These are phyloP conservation scores for Lasioglossum baleicum DNA, from an alignment of 1,140 invertebrate genomes.

Conservation along the genomic window DNA sequence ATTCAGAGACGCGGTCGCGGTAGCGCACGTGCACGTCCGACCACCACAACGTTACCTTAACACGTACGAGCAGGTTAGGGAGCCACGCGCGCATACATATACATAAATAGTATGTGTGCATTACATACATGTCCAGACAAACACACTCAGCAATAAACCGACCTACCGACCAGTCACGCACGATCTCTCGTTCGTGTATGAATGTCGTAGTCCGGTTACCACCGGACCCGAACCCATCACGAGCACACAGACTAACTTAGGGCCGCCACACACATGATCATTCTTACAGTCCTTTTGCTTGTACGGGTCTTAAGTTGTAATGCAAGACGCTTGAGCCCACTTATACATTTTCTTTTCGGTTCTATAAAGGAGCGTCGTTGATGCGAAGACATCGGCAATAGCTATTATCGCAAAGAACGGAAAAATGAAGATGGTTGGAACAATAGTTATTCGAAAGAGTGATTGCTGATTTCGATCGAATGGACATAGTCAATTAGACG, in stretches of 20 bases:
- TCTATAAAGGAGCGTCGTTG: no score
- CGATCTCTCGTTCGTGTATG: slow-evolving; percentile 48
- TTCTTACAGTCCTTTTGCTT: no score
- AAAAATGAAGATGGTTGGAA: no score
- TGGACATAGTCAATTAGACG: no score
- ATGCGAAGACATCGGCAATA: no score
- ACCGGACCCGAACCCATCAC: slow-evolving; percentile 36
- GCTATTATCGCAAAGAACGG: no score
- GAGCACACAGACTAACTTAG: background rate
- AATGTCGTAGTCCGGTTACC: slow-evolving; percentile 47
- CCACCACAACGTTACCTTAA: background rate
- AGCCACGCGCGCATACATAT: background rate
- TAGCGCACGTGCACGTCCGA: slow-evolving; percentile 43
- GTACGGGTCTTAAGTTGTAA: no score
- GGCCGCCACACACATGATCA: no score
- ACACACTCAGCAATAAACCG: slow-evolving; percentile 10
- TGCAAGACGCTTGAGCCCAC: no score
- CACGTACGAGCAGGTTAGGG: slow-evolving; percentile 37
- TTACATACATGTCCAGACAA: background rate
- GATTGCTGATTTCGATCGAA: no score
- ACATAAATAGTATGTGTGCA: background rate
- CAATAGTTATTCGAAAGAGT: no score
- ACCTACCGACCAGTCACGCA: slow-evolving; percentile 46
- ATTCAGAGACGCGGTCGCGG: background rate
- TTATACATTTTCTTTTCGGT: no score